Conservation (phyloP, 2,797 vertebrate genomes). For the Ataeniobius toweri region DNA sequence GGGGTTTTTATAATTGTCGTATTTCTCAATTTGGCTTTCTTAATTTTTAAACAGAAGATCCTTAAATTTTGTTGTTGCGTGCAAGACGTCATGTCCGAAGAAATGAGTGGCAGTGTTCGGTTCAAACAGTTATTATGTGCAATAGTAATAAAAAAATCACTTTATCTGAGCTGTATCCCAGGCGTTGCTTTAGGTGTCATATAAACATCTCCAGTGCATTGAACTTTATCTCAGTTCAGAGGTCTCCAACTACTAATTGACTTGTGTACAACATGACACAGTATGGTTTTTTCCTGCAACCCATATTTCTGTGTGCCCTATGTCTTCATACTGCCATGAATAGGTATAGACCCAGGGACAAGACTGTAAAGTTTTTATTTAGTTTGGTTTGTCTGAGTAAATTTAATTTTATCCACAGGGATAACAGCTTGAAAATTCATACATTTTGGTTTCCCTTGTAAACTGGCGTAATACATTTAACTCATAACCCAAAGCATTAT, state of each 20-base stretch:
- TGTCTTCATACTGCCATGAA: background rate
- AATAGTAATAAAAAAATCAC: constrained; percentile 85
- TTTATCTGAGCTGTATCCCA: constrained; percentile 90
- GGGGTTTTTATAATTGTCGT: background rate
- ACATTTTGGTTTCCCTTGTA: background rate
- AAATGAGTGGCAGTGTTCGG: constrained; percentile 79
- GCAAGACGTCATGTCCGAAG: constrained; percentile 24
- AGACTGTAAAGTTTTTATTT: background rate
- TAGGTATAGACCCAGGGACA: background rate
- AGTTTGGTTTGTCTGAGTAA: background rate
- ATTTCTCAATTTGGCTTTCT: background rate
- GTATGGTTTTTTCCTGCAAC: constrained; percentile 13
- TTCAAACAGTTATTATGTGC: constrained; percentile 79
- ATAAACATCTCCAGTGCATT: constrained; percentile 87
- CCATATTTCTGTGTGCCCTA: constrained; percentile 8
- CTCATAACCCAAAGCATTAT: constrained; percentile 8
- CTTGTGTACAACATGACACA: constrained; percentile 47
- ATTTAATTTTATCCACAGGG: constrained; percentile 7
- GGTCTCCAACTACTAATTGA: constrained; percentile 73
- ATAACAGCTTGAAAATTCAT: background rate
- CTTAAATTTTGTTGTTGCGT: background rate
- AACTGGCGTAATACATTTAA: constrained; percentile 6
- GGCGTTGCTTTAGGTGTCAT: constrained; percentile 85
- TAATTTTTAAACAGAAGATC: background rate
- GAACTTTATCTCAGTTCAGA: constrained; percentile 82